A percentile compares a stretch with the other conserved stretches of the same genome.
Conservation (phyloP, 2,888 invertebrate genomes). For the Aricia artaxerxes region DNA sequence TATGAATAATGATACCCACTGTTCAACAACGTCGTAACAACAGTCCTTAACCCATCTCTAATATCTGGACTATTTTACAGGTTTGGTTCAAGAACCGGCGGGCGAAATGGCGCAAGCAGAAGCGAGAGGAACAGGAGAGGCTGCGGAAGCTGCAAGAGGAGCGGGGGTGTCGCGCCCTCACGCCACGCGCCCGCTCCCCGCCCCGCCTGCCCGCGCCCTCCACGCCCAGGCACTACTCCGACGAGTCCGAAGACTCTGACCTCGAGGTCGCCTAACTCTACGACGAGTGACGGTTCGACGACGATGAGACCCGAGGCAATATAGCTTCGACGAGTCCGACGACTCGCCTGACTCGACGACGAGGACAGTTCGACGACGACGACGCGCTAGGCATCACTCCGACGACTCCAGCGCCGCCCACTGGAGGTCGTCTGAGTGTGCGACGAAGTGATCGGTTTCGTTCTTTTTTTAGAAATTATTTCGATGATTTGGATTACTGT, state of each 20-base stretch:
- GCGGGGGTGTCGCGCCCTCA: constrained; percentile 72
- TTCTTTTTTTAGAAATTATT: not conserved
- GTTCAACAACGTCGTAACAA: not conserved
- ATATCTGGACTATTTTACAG: constrained; percentile 74
- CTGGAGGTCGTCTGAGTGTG: not conserved
- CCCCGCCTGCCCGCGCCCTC: constrained; percentile 52
- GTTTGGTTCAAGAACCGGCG: constrained; percentile 98
- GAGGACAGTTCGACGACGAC: not conserved
- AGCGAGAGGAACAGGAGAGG: constrained; percentile 92
- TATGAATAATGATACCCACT: not conserved
- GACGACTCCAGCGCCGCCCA: not conserved
- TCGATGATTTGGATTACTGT: not conserved
- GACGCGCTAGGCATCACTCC: not conserved
- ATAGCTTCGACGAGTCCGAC: not conserved
- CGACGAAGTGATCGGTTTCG: not conserved
- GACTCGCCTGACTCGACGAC: not conserved
- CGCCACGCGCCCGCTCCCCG: constrained; percentile 54
- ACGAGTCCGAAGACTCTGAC: constrained; percentile 88
- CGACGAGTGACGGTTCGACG: no score
- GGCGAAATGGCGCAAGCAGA: constrained; percentile 98
- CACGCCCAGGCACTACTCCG: constrained; percentile 75
- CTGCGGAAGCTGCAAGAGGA: constrained; percentile 91
- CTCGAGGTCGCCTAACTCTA: constrained; percentile 87
- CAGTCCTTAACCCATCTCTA: not conserved
- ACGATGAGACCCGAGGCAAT: not conserved